Conservation (phyloP, 2,888 invertebrate species). For the Tholera decimalis region DNA sequence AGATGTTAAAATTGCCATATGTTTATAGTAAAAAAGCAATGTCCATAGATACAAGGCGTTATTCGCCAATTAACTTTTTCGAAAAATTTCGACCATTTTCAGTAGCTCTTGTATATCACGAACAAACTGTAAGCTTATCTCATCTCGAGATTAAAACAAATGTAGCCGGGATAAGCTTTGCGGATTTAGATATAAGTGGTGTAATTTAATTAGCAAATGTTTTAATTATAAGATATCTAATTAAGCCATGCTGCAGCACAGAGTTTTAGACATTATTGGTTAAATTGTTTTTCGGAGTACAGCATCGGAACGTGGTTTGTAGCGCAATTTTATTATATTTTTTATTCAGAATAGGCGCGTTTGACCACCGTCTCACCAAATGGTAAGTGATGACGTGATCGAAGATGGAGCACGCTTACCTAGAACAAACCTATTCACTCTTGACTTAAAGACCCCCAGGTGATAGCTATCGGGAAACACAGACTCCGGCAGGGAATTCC, state of each 20-base stretch:
- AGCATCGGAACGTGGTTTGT: too few species aligned
- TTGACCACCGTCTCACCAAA: too few species aligned
- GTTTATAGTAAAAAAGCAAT: not conserved
- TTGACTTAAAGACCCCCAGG: too few species aligned
- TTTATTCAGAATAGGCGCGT: too few species aligned
- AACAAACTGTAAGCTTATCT: not conserved
- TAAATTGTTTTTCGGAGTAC: not conserved
- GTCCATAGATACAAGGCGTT: not conserved
- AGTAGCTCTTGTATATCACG: not conserved
- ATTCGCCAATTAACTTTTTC: not conserved
- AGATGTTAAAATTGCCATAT: constrained; percentile 35
- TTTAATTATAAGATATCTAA: not conserved
- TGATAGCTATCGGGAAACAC: too few species aligned
- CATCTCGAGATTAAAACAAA: not conserved
- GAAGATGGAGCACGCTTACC: too few species aligned
- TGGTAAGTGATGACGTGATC: too few species aligned
- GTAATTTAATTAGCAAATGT: not conserved
- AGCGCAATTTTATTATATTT: not conserved
- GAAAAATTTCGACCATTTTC: not conserved
- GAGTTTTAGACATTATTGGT: not conserved
- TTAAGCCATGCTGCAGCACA: not conserved
- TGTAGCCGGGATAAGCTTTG: not conserved
- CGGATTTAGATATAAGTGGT: not conserved
- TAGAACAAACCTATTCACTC: too few species aligned
- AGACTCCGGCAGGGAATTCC: too few species aligned